These are phyloP conservation scores for Dimorphilus gyrociliatus DNA, from an alignment of 2,888 invertebrate species.

Conservation along the genomic window DNA sequence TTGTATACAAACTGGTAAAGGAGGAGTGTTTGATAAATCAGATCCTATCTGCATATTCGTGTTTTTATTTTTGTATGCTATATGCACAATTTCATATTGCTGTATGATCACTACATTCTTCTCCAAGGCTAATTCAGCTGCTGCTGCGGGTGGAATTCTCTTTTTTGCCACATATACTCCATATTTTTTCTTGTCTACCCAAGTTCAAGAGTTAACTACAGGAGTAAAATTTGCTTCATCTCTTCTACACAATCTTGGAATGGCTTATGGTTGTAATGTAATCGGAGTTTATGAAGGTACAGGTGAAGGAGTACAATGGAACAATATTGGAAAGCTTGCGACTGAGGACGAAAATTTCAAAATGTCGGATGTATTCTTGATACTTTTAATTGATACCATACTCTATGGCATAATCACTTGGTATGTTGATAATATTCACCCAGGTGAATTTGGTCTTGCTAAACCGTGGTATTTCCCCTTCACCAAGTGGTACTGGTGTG, in stretches of 20 bases:
- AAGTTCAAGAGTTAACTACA: conserved; percentile 46
- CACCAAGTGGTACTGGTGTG: no score
- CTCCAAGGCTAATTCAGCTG: conserved; percentile 58
- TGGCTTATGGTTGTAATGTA: conserved; percentile 60
- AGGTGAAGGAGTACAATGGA: conserved; percentile 15
- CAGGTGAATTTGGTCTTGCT: conserved; percentile 10
- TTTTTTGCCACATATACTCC: conserved; percentile 59
- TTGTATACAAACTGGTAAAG: conserved; percentile 15
- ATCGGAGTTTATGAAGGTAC: conserved; percentile 54
- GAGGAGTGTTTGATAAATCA: conserved; percentile 50
- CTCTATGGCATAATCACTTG: conserved; percentile 8
- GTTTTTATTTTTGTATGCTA: conserved; percentile 52
- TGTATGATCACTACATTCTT: conserved; percentile 63
- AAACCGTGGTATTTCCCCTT: conserved; percentile 27
- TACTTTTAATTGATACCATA: conserved; percentile 11
- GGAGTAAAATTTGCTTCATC: conserved; percentile 46
- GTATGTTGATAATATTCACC: conserved; percentile 10
- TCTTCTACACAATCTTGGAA: conserved; percentile 55
- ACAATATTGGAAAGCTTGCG: conserved; percentile 18
- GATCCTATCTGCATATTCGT: conserved; percentile 50
- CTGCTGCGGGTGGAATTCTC: conserved; percentile 53
- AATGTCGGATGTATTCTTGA: conserved; percentile 16
- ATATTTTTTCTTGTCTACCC: conserved; percentile 47
- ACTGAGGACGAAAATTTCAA: conserved; percentile 23
- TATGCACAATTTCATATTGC: conserved; percentile 53